phyloP scores from a whole-genome alignment of 2,113 vertebrate genomes.

The Dasypus novemcinctus region DNA sequence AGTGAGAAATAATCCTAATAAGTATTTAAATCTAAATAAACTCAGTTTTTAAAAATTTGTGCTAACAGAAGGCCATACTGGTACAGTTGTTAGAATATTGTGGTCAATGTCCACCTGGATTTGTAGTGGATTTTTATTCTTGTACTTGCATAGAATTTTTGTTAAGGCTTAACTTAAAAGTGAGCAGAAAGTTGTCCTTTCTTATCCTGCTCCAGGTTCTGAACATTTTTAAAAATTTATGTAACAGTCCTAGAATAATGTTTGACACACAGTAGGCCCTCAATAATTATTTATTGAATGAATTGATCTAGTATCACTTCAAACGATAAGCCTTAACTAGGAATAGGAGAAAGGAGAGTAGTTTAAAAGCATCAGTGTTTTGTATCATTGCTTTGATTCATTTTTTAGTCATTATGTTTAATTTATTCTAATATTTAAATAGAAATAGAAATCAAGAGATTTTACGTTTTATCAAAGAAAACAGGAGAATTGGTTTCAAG shows the following conservation, averaged over 20 bases:
- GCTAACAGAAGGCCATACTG: background rate
- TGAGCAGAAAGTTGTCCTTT: background rate
- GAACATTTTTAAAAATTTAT: background rate
- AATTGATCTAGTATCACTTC: background rate
- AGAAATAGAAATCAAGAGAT: background rate
- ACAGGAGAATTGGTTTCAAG: background rate
- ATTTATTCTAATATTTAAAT: background rate
- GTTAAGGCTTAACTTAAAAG: background rate
- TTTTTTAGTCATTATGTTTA: background rate
- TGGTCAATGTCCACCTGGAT: background rate
- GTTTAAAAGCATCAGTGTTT: background rate
- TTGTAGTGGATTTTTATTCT: background rate
- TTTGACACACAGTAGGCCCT: too few species aligned
- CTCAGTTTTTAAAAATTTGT: background rate
- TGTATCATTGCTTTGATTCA: background rate
- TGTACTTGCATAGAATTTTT: background rate
- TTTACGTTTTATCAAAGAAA: background rate
- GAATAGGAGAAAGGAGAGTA: background rate
- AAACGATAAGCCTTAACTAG: background rate
- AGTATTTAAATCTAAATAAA: background rate
- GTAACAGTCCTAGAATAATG: background rate
- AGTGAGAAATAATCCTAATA: background rate
- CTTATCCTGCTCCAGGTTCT: background rate
- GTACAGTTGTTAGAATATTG: background rate
- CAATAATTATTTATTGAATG: background rate